Conservation (phyloP, 1,140 invertebrate genomes). For the Ruditapes philippinarum region DNA sequence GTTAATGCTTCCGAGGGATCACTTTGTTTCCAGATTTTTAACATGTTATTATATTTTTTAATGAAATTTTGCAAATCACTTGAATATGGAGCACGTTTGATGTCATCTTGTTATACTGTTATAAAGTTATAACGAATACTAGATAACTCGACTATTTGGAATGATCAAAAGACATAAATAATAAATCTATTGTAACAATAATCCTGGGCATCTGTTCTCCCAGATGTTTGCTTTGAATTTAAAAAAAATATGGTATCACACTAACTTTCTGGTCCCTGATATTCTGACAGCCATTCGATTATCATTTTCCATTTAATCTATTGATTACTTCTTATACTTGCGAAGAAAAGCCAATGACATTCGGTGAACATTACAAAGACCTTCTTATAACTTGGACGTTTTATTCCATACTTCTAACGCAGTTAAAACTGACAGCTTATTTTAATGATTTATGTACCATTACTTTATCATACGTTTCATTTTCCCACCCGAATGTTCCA, state of each 20-base stretch:
- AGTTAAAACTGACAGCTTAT: conserved; percentile 5
- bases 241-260: conserved; percentile 12
- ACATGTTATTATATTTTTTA: too few relatives aligned
- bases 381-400: conserved; percentile 42
- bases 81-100: conserved; percentile 23
- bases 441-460: neutral
- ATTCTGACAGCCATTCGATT: conserved; percentile 6
- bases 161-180: conserved; percentile 31
- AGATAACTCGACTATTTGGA: conserved; percentile 25
- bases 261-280: conserved; percentile 5
- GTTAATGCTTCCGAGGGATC: too few relatives aligned
- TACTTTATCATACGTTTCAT: conserved; percentile 33
- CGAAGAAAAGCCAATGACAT: conserved; percentile 27
- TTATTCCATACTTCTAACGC: conserved; percentile 40
- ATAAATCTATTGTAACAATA: conserved; percentile 26
- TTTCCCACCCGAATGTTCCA: conserved; percentile 30
- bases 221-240: conserved; percentile 17
- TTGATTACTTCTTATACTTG: conserved; percentile 44
- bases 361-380: conserved; percentile 3
- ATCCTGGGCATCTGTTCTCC: conserved; percentile 27
- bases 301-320: conserved; percentile 44
- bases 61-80: conserved; percentile 20
- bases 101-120: conserved; percentile 23
- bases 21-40: too few relatives aligned
- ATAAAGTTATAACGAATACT: conserved; percentile 16